These are phyloP conservation scores for Oscheius sp. DNA, from an alignment of 2,888 invertebrate genomes.

Conservation along the genomic window DNA sequence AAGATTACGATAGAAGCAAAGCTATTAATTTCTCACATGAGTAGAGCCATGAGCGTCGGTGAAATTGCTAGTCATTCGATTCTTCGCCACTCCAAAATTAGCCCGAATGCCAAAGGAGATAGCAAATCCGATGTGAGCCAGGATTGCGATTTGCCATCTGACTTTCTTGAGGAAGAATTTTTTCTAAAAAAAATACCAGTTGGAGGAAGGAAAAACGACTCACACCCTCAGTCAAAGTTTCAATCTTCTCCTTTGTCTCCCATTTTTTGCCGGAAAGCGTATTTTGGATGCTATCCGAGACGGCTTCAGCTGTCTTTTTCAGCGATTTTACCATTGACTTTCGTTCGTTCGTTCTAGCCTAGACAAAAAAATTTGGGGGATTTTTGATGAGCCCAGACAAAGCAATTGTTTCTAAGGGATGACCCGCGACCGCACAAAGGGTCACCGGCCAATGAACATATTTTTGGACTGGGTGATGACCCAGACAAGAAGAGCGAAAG, in stretches of 20 bases:
- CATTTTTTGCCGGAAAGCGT: slow-evolving; percentile 47
- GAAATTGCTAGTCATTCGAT: slow-evolving; percentile 76
- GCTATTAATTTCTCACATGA: slow-evolving; percentile 40
- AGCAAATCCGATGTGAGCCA: slow-evolving; percentile 71
- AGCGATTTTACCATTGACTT: too few relatives aligned
- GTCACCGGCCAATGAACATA: too few relatives aligned
- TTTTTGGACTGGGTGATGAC: too few relatives aligned
- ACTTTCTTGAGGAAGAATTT: slow-evolving; percentile 71
- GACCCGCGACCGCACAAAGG: too few relatives aligned
- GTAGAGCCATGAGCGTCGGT: slow-evolving; percentile 54
- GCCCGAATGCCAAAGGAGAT: slow-evolving; percentile 69
- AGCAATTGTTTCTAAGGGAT: too few relatives aligned
- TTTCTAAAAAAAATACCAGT: slow-evolving; percentile 31
- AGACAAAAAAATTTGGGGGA: too few relatives aligned
- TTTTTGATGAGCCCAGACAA: too few relatives aligned
- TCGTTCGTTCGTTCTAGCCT: too few relatives aligned
- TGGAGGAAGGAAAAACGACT: background rate
- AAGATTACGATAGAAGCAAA: too few relatives aligned
- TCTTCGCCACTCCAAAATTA: slow-evolving; percentile 93
- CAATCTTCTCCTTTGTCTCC: slow-evolving; percentile 48
- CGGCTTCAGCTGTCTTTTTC: slow-evolving; percentile 12
- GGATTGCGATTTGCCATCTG: slow-evolving; percentile 71
- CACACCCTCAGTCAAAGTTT: slow-evolving; percentile 43
- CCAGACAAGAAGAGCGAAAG: too few relatives aligned
- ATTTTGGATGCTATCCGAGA: slow-evolving; percentile 41